Base-by-base conservation (phyloP, 35 echinoderm and acorn worm genomes). In the Stichopus chloronotus region DNA sequence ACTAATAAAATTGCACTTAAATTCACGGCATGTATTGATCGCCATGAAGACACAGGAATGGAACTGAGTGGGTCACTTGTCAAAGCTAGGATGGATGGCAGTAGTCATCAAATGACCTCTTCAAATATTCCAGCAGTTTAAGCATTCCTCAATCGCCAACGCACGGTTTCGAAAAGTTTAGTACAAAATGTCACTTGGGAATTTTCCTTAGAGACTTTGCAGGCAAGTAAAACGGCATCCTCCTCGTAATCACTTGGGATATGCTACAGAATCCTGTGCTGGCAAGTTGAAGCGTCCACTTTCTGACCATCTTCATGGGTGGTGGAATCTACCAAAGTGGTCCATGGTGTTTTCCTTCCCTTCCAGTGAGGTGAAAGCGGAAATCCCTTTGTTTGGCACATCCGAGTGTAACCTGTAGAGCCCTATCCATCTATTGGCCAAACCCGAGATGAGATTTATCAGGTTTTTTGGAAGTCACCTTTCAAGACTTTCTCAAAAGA, bases 1-100 rank as follows among this genome's bases (percentile, higher is more conserved):
- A 88, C 61, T n/a, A 88, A 71, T 89, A 89, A 74, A 89, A 89
- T 89, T 89, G 87, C 87, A 89, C 87, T 89, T 89, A 58, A 85
- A 89, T 72, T 89, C 61, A 52, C 52, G 52, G 80, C 80, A n/a
- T n/a, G 8, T 19, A 24, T 54, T 9, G 17, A 83, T 12, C 8
- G 80, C 55, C 80, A 83, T n/a, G 52, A 57, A 10, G 55, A 55
- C 80, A 83, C 43, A 83, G 80, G 55, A 83, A 83, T 89, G 87
- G 61, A 61, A 74, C 69, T 20, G 7, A 74, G 17, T 74, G 69
- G 17, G 69, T 74, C 69, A n/a, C 69, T 43, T 24, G 5, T 23
- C 8, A 10, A 74, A 74, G 22, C 69, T 74, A n/a, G 69, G 69
- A 74, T 74, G 69, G 69, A 74, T 74, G 69, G 69, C 69, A 74